A percentile compares a stretch with the other conserved stretches of the same genome.
Conservation (phyloP, 2,888 invertebrate genomes). For the Zaprionus lineosus region DNA sequence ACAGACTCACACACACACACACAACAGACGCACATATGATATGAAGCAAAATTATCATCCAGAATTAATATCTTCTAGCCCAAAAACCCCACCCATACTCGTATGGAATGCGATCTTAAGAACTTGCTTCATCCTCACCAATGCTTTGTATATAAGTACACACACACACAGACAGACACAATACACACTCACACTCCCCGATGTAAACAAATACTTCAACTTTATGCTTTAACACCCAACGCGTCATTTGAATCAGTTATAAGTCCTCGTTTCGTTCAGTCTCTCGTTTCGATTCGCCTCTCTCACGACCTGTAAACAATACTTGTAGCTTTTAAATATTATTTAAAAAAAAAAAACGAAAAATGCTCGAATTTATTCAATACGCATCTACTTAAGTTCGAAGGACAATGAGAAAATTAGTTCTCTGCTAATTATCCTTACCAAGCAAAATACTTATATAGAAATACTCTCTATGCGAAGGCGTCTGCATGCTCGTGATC, state of each 20-base stretch:
- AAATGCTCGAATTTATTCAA: constrained; percentile 60
- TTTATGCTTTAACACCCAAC: constrained; percentile 48
- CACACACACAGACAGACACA: neutral
- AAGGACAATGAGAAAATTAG: constrained; percentile 63
- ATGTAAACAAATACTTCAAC: constrained; percentile 31
- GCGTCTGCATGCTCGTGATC: too few relatives aligned
- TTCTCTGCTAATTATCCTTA: constrained; percentile 22
- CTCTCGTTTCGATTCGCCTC: neutral
- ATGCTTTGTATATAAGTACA: constrained; percentile 61
- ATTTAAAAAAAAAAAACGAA: constrained; percentile 19
- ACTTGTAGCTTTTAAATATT: neutral
- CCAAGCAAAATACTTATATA: constrained; percentile 14
- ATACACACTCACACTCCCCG: constrained; percentile 38
- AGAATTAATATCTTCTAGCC: constrained; percentile 39
- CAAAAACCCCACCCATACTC: constrained; percentile 17
- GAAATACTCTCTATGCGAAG: too few relatives aligned
- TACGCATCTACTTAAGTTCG: constrained; percentile 48
- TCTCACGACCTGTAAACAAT: too few relatives aligned
- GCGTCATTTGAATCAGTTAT: constrained; percentile 34
- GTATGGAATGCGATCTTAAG: constrained; percentile 21
- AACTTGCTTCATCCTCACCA: constrained; percentile 55
- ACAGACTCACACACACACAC: too few relatives aligned
- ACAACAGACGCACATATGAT: constrained; percentile 16
- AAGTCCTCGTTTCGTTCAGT: constrained; percentile 6
- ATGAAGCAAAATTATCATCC: neutral